Percentiles rank a stretch among this genome's conserved stretches.
These are phyloP conservation scores for Rhabditophanes sp. DNA, from an alignment of 2,888 invertebrate genomes.

Conservation along the genomic window DNA sequence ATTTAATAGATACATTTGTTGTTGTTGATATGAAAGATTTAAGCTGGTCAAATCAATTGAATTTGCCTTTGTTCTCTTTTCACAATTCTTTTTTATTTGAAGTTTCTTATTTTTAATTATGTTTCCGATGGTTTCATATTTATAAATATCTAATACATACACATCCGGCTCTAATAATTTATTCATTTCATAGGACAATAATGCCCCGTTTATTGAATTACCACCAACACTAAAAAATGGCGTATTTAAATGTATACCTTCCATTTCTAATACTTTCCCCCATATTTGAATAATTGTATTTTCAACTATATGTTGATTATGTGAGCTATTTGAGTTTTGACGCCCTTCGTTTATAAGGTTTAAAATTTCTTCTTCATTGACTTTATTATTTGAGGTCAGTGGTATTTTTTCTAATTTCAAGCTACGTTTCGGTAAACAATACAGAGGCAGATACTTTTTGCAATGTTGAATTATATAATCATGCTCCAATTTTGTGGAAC, in stretches of 20 bases:
- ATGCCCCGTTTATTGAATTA: slow-evolving; percentile 16
- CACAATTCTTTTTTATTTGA: not conserved
- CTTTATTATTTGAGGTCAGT: slow-evolving; percentile 26
- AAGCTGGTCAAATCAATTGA: not conserved
- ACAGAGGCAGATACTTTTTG: slow-evolving; percentile 16
- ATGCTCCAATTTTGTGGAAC: not conserved
- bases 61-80: not conserved
- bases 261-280: slow-evolving; percentile 8
- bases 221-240: slow-evolving; percentile 21
- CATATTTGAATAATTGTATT: slow-evolving; percentile 9
- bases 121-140: slow-evolving; percentile 7
- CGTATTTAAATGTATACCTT: slow-evolving; percentile 9
- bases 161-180: slow-evolving; percentile 6
- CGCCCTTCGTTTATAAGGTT: slow-evolving; percentile 1
- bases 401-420: slow-evolving; percentile 20
- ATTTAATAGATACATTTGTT: slow-evolving; percentile 13
- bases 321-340: not conserved
- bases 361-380: slow-evolving; percentile 10
- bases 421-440: slow-evolving; percentile 25
- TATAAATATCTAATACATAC: slow-evolving; percentile 4
- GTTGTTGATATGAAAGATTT: slow-evolving; percentile 9
- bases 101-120: slow-evolving; percentile 1
- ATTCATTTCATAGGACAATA: slow-evolving; percentile 8
- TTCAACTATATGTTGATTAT: slow-evolving; percentile 2
- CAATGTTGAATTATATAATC: slow-evolving; percentile 8